Conservation (phyloP, 2,797 vertebrate species). For the Danio albolineatus region DNA sequence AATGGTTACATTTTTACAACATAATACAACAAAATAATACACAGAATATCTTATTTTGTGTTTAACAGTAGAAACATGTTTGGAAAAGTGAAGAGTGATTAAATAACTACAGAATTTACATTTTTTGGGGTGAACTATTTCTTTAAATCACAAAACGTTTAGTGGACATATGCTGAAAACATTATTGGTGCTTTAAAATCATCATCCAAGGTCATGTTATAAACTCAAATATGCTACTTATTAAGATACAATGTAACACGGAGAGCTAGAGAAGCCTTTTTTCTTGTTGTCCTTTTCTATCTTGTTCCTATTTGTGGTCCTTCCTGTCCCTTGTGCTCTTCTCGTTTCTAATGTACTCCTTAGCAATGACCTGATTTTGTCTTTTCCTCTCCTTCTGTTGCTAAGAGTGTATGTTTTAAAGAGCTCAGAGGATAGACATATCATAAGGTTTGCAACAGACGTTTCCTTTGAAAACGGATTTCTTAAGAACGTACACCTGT, state of each 20-base stretch:
- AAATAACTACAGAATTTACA: too few relatives aligned
- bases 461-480: slow-evolving; percentile 37
- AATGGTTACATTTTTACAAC: too few relatives aligned
- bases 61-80: too few relatives aligned
- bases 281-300: not conserved
- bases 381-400: slow-evolving; percentile 23
- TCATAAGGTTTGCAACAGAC: slow-evolving; percentile 9
- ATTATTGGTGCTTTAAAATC: not conserved
- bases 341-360: slow-evolving; percentile 7
- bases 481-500: slow-evolving; percentile 8
- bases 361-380: slow-evolving; percentile 38
- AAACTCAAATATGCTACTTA: not conserved
- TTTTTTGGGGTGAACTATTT: too few relatives aligned
- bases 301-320: slow-evolving; percentile 9
- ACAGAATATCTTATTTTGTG: too few relatives aligned
- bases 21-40: too few relatives aligned
- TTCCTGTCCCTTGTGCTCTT: slow-evolving; percentile 25
- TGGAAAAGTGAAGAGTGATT: too few relatives aligned
- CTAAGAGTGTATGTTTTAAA: slow-evolving; percentile 10
- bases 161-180: not conserved
- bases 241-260: not conserved
- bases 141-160: not conserved
- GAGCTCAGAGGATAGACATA: slow-evolving; percentile 35
- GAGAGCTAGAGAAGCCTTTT: not conserved
- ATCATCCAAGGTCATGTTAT: not conserved